phyloP scores from a whole-genome alignment of 2,113 vertebrate species.

The Neolamprologus hecqui region DNA sequence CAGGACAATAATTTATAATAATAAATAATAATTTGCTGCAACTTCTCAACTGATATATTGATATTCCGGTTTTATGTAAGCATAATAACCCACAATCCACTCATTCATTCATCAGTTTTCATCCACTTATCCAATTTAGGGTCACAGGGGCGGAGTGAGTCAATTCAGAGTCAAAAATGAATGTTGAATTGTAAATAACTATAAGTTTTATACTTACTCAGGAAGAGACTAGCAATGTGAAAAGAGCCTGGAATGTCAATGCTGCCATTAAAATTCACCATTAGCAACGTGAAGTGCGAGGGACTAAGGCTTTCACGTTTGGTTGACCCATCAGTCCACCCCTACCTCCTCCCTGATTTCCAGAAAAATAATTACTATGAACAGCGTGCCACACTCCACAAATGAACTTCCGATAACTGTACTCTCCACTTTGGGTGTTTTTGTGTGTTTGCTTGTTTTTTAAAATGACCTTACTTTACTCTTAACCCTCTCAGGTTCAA shows the following conservation, averaged over 20 bases:
- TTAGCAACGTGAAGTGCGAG: background rate
- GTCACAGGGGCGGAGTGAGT: background rate
- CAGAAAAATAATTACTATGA: background rate
- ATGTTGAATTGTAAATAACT: background rate
- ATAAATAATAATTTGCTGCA: background rate
- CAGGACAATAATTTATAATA: background rate
- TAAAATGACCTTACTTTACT: background rate
- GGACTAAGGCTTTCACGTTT: background rate
- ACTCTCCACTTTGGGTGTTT: background rate
- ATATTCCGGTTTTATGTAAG: background rate
- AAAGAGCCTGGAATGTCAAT: background rate
- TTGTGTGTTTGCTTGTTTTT: background rate
- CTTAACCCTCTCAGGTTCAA: background rate
- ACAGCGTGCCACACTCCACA: background rate
- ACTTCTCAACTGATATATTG: background rate
- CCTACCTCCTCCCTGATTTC: background rate
- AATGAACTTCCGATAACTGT: background rate
- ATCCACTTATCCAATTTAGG: background rate
- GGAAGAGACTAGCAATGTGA: background rate
- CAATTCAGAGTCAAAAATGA: background rate
- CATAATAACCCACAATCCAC: background rate
- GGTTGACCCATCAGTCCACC: background rate
- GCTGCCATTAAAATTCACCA: background rate
- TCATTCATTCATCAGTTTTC: background rate
- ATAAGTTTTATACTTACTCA: background rate